Conservation (phyloP, 1,140 invertebrate genomes). For the Chelonus insularis region DNA sequence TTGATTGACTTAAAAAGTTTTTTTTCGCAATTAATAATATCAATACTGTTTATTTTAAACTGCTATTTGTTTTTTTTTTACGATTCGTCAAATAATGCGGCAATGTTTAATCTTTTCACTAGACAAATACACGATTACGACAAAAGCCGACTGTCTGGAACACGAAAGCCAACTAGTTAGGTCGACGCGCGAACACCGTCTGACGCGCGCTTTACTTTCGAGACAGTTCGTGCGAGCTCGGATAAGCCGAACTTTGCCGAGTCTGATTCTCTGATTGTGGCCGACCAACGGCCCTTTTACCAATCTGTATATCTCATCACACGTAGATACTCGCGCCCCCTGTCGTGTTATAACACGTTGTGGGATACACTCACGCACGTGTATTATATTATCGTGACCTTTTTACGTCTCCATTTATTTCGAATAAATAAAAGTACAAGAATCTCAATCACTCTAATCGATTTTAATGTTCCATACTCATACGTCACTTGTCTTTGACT, state of each 20-base stretch:
- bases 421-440: too few relatives aligned
- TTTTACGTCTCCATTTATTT: neutral
- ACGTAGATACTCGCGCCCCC: neutral
- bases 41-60: too few relatives aligned
- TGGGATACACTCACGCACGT: neutral
- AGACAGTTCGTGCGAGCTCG: conserved; percentile 43
- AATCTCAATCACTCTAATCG: too few relatives aligned
- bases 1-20: too few relatives aligned
- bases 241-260: conserved; percentile 38
- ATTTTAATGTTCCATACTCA: neutral
- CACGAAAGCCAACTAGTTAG: conserved; percentile 42
- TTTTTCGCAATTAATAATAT: too few relatives aligned
- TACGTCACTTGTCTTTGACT: too few relatives aligned
- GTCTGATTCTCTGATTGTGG: conserved; percentile 18
- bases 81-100: too few relatives aligned
- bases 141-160: conserved; percentile 29
- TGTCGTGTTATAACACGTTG: neutral
- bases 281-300: conserved; percentile 3
- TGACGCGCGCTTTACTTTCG: conserved; percentile 48
- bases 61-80: too few relatives aligned
- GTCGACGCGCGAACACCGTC: conserved; percentile 51
- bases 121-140: neutral
- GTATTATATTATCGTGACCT: conserved; percentile 2
- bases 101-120: neutral
- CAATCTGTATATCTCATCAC: neutral